Percentiles rank a stretch among this genome's conserved stretches.
These are phyloP conservation scores for Phymorhynchus buccinoides DNA, from an alignment of 1,140 invertebrate genomes.

Conservation along the genomic window DNA sequence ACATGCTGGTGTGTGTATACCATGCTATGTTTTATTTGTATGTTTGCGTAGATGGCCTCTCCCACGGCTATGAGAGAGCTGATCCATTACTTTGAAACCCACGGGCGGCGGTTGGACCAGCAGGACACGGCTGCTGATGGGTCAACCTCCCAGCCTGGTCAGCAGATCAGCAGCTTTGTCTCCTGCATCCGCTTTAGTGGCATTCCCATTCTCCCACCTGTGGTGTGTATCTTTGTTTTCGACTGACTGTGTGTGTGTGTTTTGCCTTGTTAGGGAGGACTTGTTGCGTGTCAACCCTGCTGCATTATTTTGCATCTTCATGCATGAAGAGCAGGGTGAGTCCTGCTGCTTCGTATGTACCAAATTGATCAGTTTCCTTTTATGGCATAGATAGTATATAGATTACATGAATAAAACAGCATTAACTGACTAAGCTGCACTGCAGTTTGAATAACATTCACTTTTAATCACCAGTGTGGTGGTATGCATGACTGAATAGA, in stretches of 20 bases:
- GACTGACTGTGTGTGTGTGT: not conserved
- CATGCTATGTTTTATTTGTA: not conserved
- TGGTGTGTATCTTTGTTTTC: conserved; percentile 56
- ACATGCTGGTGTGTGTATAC: not conserved
- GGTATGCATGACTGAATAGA: too few relatives aligned
- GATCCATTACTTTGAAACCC: conserved; percentile 66
- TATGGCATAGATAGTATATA: too few relatives aligned
- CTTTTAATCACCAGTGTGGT: too few relatives aligned
- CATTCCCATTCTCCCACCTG: conserved; percentile 66
- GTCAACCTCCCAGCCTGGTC: conserved; percentile 14
- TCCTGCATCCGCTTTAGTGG: conserved; percentile 67
- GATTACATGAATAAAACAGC: too few relatives aligned
- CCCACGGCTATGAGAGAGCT: conserved; percentile 61
- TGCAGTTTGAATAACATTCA: too few relatives aligned
- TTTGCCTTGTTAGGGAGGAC: too few relatives aligned
- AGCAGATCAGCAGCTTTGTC: conserved; percentile 37
- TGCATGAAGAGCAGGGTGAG: too few relatives aligned
- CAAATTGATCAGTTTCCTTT: too few relatives aligned
- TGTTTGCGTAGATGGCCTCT: conserved; percentile 48
- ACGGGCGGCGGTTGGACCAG: conserved; percentile 56
- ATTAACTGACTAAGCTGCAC: too few relatives aligned
- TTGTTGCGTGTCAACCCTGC: too few relatives aligned
- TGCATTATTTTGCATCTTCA: too few relatives aligned
- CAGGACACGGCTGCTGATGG: conserved; percentile 41
- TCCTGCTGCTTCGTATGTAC: too few relatives aligned